A percentile compares a stretch with the other conserved stretches of the same genome.
These are phyloP conservation scores for Morbakka virulenta DNA, from an alignment of 30 jellyfish, hydroid and myxozoan genomes.

Conservation along the genomic window DNA sequence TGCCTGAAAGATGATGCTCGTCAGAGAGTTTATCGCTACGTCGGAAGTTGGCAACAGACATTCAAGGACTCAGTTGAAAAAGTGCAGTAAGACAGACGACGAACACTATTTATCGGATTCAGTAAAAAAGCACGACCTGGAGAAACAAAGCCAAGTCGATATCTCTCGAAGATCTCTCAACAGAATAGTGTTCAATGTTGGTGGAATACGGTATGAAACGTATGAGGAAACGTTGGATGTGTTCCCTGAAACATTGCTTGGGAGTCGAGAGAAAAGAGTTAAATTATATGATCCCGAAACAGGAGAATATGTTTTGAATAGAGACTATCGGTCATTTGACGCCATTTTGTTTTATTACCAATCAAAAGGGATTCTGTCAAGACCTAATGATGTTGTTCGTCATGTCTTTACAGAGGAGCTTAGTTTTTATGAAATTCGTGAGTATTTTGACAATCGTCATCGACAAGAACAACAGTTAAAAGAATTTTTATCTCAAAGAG, in stretches of 20 bases:
- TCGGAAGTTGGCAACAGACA: no score
- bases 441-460: conserved; percentile 64
- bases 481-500: not conserved
- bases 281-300: conserved; percentile 39
- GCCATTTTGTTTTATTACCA: conserved; percentile 83
- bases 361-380: conserved; percentile 73
- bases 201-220: conserved; percentile 70
- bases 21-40: no score
- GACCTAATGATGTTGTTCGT: conserved; percentile 53
- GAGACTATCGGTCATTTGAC: conserved; percentile 65
- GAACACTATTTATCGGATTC: no score
- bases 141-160: no score
- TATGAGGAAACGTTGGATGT: conserved; percentile 57
- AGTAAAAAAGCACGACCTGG: no score
- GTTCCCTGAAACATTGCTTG: conserved; percentile 81
- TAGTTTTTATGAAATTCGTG: conserved; percentile 55
- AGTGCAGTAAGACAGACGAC: no score
- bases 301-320: conserved; percentile 35
- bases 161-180: no score
- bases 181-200: conserved; percentile 31
- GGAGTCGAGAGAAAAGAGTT: conserved; percentile 36
- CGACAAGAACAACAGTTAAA: conserved; percentile 31
- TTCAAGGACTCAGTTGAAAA: no score
- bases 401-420: conserved; percentile 51
- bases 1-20: no score